Conservation (phyloP, 1,140 invertebrate species). For the Zaprionus tsacasi region DNA sequence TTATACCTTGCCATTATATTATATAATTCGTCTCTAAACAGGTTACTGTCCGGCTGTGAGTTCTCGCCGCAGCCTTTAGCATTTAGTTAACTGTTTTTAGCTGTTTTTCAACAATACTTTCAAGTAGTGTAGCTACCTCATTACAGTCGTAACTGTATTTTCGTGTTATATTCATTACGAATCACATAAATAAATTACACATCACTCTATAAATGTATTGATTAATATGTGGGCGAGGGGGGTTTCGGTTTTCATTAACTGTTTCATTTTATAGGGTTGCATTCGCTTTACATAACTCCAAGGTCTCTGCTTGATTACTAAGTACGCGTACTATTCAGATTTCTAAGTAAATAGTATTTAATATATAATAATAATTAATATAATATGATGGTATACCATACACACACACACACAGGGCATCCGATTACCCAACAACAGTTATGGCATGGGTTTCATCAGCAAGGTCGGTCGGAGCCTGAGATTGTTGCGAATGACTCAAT, state of each 20-base stretch:
- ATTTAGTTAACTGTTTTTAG: conserved; percentile 61
- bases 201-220: neutral
- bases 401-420: neutral
- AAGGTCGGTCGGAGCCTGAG: neutral
- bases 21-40: conserved; percentile 60
- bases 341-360: neutral
- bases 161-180: neutral
- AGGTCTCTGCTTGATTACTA: conserved; percentile 32
- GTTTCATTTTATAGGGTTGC: neutral
- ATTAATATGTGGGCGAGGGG: neutral
- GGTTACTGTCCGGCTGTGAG: conserved; percentile 34
- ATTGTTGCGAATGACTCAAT: neutral
- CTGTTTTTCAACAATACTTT: conserved; percentile 11
- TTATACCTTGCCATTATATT: conserved; percentile 52
- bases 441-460: neutral
- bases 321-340: conserved; percentile 3
- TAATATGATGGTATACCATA: neutral
- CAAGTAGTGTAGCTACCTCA: conserved; percentile 7
- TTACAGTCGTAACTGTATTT: conserved; percentile 1
- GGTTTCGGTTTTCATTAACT: conserved; percentile 11
- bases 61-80: conserved; percentile 19
- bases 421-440: conserved; percentile 1
- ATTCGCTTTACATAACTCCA: conserved; percentile 29
- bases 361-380: conserved; percentile 15
- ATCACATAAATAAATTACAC: conserved; percentile 2